phyloP scores from a whole-genome alignment of 2,888 invertebrate genomes.

The Rhagonycha lutea region DNA sequence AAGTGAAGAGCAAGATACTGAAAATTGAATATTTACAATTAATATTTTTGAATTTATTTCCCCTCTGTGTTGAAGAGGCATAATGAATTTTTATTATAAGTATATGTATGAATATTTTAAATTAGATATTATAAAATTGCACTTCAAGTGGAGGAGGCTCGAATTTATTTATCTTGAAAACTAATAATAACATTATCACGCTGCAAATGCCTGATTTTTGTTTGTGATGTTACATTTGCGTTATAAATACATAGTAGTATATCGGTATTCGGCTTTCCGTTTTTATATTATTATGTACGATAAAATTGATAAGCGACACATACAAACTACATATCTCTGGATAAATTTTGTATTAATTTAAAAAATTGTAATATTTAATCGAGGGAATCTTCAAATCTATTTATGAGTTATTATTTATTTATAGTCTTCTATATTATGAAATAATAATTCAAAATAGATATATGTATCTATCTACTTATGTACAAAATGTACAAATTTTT shows the following conservation, averaged over 20 bases:
- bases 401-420: no score
- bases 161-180: background rate
- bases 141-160: background rate
- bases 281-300: background rate
- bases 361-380: no score
- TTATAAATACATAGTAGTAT: background rate
- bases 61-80: background rate
- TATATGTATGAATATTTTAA: background rate
- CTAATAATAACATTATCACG: constrained; percentile 1
- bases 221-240: background rate
- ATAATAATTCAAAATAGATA: no score
- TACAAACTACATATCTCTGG: no score
- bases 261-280: background rate
- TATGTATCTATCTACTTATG: no score
- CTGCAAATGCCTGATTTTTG: constrained; percentile 2
- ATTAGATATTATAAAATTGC: background rate
- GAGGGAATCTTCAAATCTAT: no score
- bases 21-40: background rate
- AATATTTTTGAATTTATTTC: background rate
- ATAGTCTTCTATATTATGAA: no score
- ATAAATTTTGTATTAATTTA: no score
- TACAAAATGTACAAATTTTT: no score
- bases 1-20: background rate
- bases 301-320: background rate
- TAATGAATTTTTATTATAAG: background rate